Evolutionary conservation across 2,113 vertebrate species (phyloP).

Genomic region (Chauna torquata): DNA sequence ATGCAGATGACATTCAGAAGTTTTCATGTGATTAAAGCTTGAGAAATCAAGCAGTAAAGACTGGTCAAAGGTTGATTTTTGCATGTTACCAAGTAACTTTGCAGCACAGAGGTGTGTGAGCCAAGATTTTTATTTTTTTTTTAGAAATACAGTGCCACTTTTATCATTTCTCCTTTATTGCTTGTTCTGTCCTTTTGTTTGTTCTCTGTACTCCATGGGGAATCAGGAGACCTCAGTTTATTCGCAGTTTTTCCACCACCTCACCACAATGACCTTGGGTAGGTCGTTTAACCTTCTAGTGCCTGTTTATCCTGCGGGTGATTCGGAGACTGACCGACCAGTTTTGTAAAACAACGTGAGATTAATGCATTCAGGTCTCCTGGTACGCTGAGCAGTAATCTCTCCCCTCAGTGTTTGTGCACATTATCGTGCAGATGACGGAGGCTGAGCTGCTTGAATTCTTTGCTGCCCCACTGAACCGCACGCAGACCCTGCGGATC

Average conservation of each 20-base stretch:
- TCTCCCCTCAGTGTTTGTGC: background rate
- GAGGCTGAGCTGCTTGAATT: background rate
- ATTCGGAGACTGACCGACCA: fast-evolving
- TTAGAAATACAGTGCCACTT: background rate
- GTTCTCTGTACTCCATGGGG: background rate
- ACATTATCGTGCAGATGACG: fast-evolving
- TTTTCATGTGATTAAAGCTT: background rate
- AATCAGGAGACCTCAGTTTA: background rate
- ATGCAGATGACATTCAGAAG: background rate
- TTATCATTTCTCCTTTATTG: background rate
- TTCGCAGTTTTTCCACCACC: background rate
- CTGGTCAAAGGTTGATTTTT: background rate
- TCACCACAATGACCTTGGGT: background rate
- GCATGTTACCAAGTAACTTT: background rate
- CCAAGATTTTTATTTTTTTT: background rate
- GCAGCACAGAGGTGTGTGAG: background rate
- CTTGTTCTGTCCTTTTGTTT: background rate
- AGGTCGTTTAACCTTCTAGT: background rate
- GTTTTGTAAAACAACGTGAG: fast-evolving
- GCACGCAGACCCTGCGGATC: background rate
- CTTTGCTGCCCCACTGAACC: background rate
- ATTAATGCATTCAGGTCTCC: background rate
- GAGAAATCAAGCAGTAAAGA: background rate
- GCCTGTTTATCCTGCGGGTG: background rate
- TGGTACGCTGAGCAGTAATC: background rate